phyloP scores from a whole-genome alignment of 1,140 invertebrate genomes.

The Drosophila kohkoa region DNA sequence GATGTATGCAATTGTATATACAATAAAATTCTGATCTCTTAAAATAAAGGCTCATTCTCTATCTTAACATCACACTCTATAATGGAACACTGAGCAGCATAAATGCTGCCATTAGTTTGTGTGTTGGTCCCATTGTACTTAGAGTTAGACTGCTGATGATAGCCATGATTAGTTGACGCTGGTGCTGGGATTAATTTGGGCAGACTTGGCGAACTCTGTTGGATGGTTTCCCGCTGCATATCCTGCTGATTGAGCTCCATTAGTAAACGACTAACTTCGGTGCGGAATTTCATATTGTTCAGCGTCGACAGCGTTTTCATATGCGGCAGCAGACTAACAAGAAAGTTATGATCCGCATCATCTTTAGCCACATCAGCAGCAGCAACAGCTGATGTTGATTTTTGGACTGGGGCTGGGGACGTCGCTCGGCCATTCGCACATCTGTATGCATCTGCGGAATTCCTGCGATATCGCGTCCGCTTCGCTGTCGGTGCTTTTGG shows the following conservation, averaged over 20 bases:
- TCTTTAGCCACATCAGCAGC: slow-evolving; percentile 24
- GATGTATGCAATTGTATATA: slow-evolving; percentile 2
- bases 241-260: slow-evolving; percentile 64
- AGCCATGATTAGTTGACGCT: neutral
- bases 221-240: neutral
- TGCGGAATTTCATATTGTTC: slow-evolving; percentile 63
- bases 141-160: neutral
- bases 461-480: slow-evolving; percentile 33
- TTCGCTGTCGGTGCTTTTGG: slow-evolving; percentile 37
- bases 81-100: slow-evolving; percentile 45
- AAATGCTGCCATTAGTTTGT: slow-evolving; percentile 10
- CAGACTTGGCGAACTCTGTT: neutral
- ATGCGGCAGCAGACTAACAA: slow-evolving; percentile 67
- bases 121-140: slow-evolving; percentile 27
- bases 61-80: slow-evolving; percentile 75
- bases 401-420: neutral
- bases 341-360: slow-evolving; percentile 67
- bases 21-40: slow-evolving; percentile 9
- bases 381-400: neutral
- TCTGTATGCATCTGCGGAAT: slow-evolving; percentile 34
- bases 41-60: slow-evolving; percentile 64
- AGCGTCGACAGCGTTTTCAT: slow-evolving; percentile 62
- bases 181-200: slow-evolving; percentile 50
- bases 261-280: slow-evolving; percentile 59
- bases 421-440: slow-evolving; percentile 18